These are phyloP conservation scores for Apamea monoglypha DNA, from an alignment of 2,888 invertebrate species.

Conservation along the genomic window DNA sequence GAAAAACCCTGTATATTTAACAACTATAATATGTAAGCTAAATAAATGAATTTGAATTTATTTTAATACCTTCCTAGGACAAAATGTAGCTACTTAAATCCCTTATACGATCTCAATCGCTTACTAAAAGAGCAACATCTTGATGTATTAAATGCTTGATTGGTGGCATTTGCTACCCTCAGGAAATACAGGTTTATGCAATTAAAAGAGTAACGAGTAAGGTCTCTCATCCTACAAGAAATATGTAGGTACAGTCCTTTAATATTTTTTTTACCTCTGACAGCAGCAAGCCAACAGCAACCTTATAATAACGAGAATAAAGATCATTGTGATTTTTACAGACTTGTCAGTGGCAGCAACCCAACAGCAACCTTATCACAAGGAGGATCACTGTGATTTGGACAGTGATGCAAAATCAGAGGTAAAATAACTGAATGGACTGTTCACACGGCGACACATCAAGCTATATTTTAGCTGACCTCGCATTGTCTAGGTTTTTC, in stretches of 20 bases:
- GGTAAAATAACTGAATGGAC: not conserved
- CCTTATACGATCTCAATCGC: not conserved
- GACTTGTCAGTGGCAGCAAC: not conserved
- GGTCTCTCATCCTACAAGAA: not conserved
- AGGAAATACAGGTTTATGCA: slow-evolving; percentile 30
- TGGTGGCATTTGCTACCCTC: slow-evolving; percentile 21
- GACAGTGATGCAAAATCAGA: not conserved
- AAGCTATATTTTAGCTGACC: not conserved
- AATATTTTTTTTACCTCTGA: too few relatives aligned
- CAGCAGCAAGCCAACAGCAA: not conserved
- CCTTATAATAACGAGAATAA: not conserved
- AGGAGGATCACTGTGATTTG: not conserved
- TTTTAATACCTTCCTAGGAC: not conserved
- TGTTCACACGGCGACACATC: not conserved
- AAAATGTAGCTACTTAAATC: not conserved
- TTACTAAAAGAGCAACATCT: slow-evolving; percentile 7
- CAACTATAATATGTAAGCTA: not conserved
- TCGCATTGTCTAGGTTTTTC: not conserved
- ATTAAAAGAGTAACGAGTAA: slow-evolving; percentile 19
- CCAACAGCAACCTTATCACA: not conserved
- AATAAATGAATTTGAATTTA: not conserved
- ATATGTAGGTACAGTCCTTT: not conserved
- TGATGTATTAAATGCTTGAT: slow-evolving; percentile 12
- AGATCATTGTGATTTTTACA: not conserved
- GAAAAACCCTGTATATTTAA: too few relatives aligned